These are phyloP conservation scores for Spea hammondii DNA, from an alignment of 2,797 vertebrate genomes.

Conservation along the genomic window DNA sequence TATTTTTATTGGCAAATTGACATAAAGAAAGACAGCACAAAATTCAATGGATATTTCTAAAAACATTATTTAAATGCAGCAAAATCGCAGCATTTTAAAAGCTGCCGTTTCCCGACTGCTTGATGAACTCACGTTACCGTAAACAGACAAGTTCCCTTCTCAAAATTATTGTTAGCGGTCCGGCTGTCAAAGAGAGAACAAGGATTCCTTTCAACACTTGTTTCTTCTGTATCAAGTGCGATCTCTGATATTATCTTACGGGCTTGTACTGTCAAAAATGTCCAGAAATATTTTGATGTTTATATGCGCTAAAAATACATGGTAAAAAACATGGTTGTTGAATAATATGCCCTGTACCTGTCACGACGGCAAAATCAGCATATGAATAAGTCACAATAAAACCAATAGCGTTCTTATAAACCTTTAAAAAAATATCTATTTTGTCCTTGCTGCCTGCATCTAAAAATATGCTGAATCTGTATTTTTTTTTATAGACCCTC, in stretches of 20 bases:
- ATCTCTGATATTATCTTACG: neutral
- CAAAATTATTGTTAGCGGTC: neutral
- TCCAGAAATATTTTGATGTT: constrained; percentile 7
- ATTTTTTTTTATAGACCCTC: too few species aligned
- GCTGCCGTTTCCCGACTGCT: neutral
- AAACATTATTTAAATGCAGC: too few species aligned
- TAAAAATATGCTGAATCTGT: too few species aligned
- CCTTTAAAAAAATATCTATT: neutral
- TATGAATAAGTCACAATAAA: neutral
- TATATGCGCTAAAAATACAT: neutral
- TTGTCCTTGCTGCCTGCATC: neutral
- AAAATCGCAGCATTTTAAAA: too few species aligned
- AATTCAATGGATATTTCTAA: too few species aligned
- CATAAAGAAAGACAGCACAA: too few species aligned
- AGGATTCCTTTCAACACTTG: neutral
- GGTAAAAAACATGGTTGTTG: neutral
- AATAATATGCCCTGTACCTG: constrained; percentile 1
- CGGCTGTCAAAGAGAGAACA: neutral
- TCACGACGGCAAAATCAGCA: neutral
- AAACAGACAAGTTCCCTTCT: neutral
- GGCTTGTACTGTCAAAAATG: neutral
- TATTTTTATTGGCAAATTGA: too few species aligned
- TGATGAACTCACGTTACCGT: neutral
- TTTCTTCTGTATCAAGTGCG: neutral
- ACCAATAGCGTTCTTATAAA: too few species aligned